These are phyloP conservation scores for Crax fasciolata DNA, from an alignment of 2,797 vertebrate genomes.

Conservation along the genomic window DNA sequence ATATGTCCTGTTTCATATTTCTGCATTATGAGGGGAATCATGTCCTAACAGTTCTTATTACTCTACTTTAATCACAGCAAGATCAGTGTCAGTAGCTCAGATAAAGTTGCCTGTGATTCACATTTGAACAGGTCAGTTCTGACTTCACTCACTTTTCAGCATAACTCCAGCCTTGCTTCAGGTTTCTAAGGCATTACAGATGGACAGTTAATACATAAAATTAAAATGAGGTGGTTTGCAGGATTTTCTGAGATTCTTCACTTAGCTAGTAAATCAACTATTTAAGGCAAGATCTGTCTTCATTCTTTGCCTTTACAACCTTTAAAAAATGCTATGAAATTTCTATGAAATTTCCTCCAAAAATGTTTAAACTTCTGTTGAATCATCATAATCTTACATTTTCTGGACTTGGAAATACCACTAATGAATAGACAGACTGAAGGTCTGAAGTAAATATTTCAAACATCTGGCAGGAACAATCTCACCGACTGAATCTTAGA, in stretches of 20 bases:
- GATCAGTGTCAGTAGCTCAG: neutral
- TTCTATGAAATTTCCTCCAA: neutral
- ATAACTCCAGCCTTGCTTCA: neutral
- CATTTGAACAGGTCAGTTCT: neutral
- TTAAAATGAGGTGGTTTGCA: neutral
- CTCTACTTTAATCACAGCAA: neutral
- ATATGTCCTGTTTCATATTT: neutral
- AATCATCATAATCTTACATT: neutral
- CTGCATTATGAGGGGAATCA: neutral
- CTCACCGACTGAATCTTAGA: neutral
- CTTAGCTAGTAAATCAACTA: neutral
- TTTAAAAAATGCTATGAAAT: neutral
- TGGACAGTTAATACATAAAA: neutral
- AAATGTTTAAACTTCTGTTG: neutral
- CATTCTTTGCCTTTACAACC: neutral
- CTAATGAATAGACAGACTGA: neutral
- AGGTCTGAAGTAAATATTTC: neutral
- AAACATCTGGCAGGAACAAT: neutral
- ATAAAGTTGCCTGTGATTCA: neutral
- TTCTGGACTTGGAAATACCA: neutral
- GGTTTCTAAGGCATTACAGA: neutral
- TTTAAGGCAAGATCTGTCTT: neutral
- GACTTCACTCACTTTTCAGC: rapidly evolving
- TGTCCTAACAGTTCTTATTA: neutral
- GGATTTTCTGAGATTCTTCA: neutral